phyloP scores from a whole-genome alignment of 2,113 vertebrate genomes.

The Hydropotes inermis region DNA sequence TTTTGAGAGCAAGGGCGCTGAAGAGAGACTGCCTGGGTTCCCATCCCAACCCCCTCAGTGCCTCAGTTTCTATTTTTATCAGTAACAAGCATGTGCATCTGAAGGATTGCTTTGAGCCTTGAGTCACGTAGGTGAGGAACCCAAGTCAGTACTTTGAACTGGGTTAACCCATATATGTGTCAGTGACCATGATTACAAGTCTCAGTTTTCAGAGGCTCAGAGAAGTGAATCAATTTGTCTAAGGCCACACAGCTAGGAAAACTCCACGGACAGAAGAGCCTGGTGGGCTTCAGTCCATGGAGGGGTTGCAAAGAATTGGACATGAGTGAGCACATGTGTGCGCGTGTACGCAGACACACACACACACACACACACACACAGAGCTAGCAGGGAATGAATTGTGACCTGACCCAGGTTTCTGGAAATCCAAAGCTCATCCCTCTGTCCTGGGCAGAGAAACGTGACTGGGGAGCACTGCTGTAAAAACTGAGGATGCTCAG shows the following conservation, averaged over 20 bases:
- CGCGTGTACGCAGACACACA: background rate
- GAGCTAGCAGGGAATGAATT: background rate
- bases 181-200: background rate
- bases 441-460: background rate
- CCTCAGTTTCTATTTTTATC: background rate
- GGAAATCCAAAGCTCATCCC: background rate
- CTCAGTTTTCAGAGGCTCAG: background rate
- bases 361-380: background rate
- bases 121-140: fast-evolving
- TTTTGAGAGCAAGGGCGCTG: background rate
- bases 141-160: background rate
- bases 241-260: background rate
- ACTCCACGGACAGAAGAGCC: background rate
- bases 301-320: background rate
- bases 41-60: too few relatives aligned
- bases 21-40: background rate
- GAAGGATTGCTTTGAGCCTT: background rate
- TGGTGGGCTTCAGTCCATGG: background rate
- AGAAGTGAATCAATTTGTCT: background rate
- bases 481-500: background rate
- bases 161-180: background rate
- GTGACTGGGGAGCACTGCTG: background rate
- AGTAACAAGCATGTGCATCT: background rate
- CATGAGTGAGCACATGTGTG: background rate
- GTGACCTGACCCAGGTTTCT: background rate